phyloP scores from a whole-genome alignment of 2,797 vertebrate genomes.

The Gymnoscopelus braueri region DNA sequence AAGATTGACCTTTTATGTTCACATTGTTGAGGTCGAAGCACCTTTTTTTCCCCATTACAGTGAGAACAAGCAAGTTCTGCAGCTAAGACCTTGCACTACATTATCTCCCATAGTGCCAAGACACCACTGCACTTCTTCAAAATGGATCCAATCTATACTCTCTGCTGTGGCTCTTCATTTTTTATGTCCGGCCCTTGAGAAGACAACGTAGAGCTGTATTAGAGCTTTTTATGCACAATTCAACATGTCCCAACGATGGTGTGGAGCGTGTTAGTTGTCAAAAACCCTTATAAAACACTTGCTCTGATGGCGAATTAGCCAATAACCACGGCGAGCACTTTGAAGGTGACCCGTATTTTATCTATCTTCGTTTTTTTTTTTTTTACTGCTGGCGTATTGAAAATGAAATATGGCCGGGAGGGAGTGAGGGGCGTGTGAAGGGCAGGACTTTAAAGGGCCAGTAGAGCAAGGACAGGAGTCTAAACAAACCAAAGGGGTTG shows the following conservation, averaged over 20 bases:
- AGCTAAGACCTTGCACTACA: background rate
- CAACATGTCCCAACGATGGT: conserved; percentile 23
- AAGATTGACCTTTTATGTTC: background rate
- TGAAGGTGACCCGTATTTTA: conserved; percentile 74
- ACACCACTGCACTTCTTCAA: conserved; percentile 27
- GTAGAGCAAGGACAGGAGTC: conserved; percentile 40
- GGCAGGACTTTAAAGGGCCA: conserved; percentile 57
- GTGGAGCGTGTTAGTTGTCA: conserved; percentile 58
- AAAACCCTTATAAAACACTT: conserved; percentile 63
- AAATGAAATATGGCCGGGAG: conserved; percentile 66
- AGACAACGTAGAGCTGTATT: conserved; percentile 40
- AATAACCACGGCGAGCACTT: conserved; percentile 56
- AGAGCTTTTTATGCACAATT: conserved; percentile 53
- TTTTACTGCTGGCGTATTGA: conserved; percentile 59
- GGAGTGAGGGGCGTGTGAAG: conserved; percentile 55
- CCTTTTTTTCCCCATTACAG: background rate
- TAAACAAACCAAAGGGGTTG: conserved; percentile 57
- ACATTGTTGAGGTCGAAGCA: conserved; percentile 25
- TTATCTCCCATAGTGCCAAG: conserved; percentile 28
- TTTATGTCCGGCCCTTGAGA: conserved; percentile 60
- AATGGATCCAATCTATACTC: conserved; percentile 52
- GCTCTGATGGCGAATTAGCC: conserved; percentile 59
- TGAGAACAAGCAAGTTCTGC: background rate
- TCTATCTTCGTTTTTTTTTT: conserved; percentile 50
- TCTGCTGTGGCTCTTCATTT: conserved; percentile 45